These are phyloP conservation scores for Nesoenas mayeri DNA, from an alignment of 2,113 vertebrate species.

Conservation along the genomic window DNA sequence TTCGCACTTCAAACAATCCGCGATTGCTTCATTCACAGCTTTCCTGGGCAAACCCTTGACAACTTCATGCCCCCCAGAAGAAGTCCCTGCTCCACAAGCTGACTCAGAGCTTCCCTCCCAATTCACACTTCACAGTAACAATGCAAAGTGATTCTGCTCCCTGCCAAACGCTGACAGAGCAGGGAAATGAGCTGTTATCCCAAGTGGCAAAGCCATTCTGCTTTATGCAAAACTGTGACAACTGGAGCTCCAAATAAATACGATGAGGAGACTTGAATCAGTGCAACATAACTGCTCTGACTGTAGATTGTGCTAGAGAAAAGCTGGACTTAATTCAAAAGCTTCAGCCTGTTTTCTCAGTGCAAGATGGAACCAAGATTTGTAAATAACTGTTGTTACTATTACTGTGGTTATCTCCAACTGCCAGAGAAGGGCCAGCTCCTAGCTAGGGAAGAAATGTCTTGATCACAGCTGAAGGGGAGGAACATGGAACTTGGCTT, in stretches of 20 bases:
- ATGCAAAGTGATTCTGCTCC: not conserved
- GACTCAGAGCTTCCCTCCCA: not conserved
- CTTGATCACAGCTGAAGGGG: not conserved
- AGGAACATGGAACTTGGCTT: not conserved
- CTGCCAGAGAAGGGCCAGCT: not conserved
- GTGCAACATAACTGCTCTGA: not conserved
- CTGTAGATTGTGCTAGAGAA: not conserved
- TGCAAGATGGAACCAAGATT: not conserved
- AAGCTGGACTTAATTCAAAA: not conserved
- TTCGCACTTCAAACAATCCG: conserved; percentile 7
- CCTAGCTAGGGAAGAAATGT: not conserved
- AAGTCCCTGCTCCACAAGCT: not conserved
- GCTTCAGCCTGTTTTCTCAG: not conserved
- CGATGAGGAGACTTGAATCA: not conserved
- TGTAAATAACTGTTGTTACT: not conserved
- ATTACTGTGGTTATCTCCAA: not conserved
- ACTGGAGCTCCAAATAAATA: not conserved
- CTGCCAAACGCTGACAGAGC: not conserved
- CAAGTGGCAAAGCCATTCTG: not conserved
- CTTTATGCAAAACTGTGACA: not conserved
- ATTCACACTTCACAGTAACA: not conserved
- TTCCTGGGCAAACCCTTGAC: not conserved
- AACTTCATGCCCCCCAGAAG: not conserved
- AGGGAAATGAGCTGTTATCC: not conserved
- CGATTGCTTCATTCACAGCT: not conserved